Evolutionary conservation across 2,888 invertebrate species (phyloP).

Genomic region (Pachliopta kotzebuea): DNA sequence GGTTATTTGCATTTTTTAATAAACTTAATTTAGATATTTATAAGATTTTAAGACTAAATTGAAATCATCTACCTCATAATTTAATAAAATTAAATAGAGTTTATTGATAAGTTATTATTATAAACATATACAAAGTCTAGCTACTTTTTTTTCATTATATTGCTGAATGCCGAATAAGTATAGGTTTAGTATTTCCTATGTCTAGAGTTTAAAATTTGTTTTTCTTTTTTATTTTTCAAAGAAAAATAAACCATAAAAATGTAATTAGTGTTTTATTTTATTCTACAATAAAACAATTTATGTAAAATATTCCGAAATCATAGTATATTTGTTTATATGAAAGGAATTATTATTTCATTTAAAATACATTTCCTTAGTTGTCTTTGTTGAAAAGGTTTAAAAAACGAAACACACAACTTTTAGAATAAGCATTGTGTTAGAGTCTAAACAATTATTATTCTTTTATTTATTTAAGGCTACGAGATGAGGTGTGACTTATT

Average conservation of each 20-base stretch:
- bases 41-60: slow-evolving; percentile 71
- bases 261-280: slow-evolving; percentile 40
- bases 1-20: slow-evolving; percentile 52
- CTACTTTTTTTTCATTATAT: slow-evolving; percentile 57
- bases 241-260: slow-evolving; percentile 66
- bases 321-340: too few relatives aligned
- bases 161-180: slow-evolving; percentile 63
- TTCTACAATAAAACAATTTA: too few relatives aligned
- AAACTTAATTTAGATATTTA: slow-evolving; percentile 46
- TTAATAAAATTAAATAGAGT: slow-evolving; percentile 72
- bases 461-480: too few relatives aligned
- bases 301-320: too few relatives aligned
- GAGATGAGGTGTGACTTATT: too few relatives aligned
- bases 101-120: slow-evolving; percentile 69
- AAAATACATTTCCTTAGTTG: too few relatives aligned
- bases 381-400: too few relatives aligned
- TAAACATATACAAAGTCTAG: slow-evolving; percentile 71
- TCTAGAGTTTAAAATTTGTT: slow-evolving; percentile 76
- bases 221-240: slow-evolving; percentile 71
- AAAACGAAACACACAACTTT: too few relatives aligned
- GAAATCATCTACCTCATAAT: slow-evolving; percentile 79
- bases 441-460: too few relatives aligned
- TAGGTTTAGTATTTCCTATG: slow-evolving; percentile 62
- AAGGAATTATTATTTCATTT: too few relatives aligned
- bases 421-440: too few relatives aligned